Evolutionary conservation across 2,113 vertebrate genomes (phyloP).

Genomic region (Nibea coibor): DNA sequence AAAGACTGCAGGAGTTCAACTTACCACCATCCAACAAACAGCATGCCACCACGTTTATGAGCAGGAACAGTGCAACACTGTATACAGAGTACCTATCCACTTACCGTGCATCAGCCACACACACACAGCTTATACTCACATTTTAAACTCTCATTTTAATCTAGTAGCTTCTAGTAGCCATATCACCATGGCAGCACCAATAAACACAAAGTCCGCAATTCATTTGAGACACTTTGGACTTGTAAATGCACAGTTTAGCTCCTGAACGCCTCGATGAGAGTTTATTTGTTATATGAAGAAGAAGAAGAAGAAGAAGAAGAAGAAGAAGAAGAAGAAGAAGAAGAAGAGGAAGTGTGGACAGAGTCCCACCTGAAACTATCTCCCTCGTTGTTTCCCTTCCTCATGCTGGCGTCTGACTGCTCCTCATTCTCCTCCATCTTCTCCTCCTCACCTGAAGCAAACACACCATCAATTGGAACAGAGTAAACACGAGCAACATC

Average conservation of each 20-base stretch:
- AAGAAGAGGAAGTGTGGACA: background rate
- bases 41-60: background rate
- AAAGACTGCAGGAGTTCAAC: background rate
- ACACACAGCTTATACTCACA: too few relatives aligned
- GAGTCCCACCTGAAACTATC: constrained; percentile 77
- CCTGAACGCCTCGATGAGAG: background rate
- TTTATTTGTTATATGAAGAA: background rate
- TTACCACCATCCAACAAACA: background rate
- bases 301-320: background rate
- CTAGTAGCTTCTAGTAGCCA: rapidly evolving
- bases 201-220: too few relatives aligned
- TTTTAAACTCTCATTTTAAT: too few relatives aligned
- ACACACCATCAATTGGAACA: background rate
- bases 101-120: background rate
- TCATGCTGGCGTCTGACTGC: constrained; percentile 23
- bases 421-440: constrained; percentile 71
- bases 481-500: background rate
- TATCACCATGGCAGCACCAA: too few relatives aligned
- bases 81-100: background rate
- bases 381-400: background rate
- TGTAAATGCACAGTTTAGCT: background rate
- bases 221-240: too few relatives aligned
- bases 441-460: constrained; percentile 33
- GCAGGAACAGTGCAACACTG: background rate
- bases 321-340: too few relatives aligned